Conservation (phyloP, 2,888 invertebrate genomes). For the Synergus laeviventris region DNA sequence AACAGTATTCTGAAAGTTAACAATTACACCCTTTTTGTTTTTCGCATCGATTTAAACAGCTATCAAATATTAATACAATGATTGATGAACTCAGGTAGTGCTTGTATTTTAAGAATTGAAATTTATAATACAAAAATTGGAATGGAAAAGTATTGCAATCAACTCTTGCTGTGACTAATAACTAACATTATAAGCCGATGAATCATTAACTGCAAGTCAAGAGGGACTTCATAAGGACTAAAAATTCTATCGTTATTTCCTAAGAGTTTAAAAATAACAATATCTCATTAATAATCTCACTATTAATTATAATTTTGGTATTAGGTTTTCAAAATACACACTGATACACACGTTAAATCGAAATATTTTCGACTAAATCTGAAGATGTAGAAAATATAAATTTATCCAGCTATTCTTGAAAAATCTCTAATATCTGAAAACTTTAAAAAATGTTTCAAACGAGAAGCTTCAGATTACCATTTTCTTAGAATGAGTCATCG, state of each 20-base stretch:
- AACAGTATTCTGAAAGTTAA: conserved; percentile 37
- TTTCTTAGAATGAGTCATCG: conserved; percentile 40
- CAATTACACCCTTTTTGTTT: conserved; percentile 1
- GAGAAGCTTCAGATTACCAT: conserved; percentile 36
- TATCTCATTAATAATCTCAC: not conserved
- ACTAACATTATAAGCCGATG: not conserved
- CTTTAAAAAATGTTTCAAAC: conserved; percentile 12
- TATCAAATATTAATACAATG: conserved; percentile 32
- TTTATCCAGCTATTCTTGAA: not conserved
- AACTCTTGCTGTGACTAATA: not conserved
- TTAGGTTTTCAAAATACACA: too few species aligned
- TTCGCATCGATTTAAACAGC: conserved; percentile 13
- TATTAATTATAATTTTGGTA: too few species aligned
- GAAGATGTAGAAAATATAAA: not conserved
- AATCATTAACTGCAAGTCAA: not conserved
- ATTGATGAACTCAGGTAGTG: not conserved
- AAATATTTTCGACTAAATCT: not conserved
- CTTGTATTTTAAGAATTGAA: too few species aligned
- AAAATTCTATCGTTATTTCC: not conserved
- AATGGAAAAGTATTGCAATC: too few species aligned
- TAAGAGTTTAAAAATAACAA: not conserved
- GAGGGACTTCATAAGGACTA: not conserved
- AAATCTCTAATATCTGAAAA: conserved; percentile 40
- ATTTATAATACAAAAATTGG: too few species aligned
- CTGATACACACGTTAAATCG: not conserved